Evolutionary conservation across 37 sponge, comb jelly and placozoan genomes (phyloP).

Genomic region (Haliclona indistincta): DNA sequence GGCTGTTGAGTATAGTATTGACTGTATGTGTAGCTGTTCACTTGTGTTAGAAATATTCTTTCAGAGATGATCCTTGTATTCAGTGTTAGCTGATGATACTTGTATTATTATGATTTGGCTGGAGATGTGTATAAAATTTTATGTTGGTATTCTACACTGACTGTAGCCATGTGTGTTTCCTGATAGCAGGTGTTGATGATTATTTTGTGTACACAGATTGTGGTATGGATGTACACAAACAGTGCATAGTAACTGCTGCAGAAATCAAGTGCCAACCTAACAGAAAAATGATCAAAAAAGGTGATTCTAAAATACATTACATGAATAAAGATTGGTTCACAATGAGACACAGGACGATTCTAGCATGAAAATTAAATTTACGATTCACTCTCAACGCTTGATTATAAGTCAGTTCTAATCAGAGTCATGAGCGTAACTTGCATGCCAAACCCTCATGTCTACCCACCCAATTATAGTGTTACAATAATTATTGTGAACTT

Average conservation of each 20-base stretch:
- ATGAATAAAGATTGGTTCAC: background rate
- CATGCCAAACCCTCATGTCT: background rate
- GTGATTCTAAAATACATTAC: no score
- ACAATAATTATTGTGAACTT: background rate
- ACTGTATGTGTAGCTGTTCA: no score
- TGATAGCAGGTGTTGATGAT: background rate
- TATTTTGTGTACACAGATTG: conserved; percentile 38
- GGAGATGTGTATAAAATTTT: background rate
- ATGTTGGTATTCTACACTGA: background rate
- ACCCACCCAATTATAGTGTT: background rate
- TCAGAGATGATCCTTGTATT: background rate
- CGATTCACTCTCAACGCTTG: background rate
- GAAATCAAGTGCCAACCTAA: conserved; percentile 61
- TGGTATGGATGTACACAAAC: conserved; percentile 72
- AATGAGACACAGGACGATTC: background rate
- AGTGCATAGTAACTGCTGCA: conserved; percentile 32
- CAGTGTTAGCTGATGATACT: background rate
- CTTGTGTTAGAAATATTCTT: no score
- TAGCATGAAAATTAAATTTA: background rate
- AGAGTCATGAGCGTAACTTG: background rate
- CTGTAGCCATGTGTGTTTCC: background rate
- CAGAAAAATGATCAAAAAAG: conserved; percentile 51
- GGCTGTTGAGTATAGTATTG: no score
- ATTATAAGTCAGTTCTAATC: background rate
- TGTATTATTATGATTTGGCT: background rate